Conservation (phyloP, 2,113 vertebrate genomes). For the Atherinomorus stipes region DNA sequence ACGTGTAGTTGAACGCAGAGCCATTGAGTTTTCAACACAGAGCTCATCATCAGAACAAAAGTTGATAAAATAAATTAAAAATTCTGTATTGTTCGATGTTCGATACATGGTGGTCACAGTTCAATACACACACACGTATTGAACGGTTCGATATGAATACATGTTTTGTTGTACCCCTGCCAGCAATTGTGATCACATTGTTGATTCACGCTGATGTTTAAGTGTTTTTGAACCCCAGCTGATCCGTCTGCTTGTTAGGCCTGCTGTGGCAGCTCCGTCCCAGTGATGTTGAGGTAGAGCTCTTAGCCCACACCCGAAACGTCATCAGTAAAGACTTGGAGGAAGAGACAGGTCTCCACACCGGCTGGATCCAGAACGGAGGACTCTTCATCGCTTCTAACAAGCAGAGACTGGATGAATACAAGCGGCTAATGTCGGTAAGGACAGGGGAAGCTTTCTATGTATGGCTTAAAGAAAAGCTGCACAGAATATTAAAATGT, state of each 20-base stretch:
- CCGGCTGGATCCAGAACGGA: conserved; percentile 96
- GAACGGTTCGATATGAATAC: too few relatives aligned
- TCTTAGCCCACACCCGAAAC: conserved; percentile 90
- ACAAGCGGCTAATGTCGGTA: conserved; percentile 99
- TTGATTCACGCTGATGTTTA: not conserved
- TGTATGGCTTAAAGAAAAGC: too few relatives aligned
- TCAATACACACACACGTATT: too few relatives aligned
- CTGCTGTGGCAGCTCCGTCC: conserved; percentile 97
- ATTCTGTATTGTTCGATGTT: too few relatives aligned
- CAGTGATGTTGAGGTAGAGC: conserved; percentile 95
- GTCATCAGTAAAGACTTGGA: conserved; percentile 91
- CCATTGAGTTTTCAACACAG: too few relatives aligned
- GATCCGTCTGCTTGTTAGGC: conserved; percentile 75
- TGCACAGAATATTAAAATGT: too few relatives aligned
- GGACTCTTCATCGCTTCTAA: conserved; percentile 98
- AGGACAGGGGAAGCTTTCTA: conserved; percentile 17
- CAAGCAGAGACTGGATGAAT: conserved; percentile 94
- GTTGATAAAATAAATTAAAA: too few relatives aligned
- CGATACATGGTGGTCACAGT: too few relatives aligned
- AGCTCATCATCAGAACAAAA: too few relatives aligned
- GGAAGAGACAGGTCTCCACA: conserved; percentile 92
- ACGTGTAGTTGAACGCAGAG: too few relatives aligned
- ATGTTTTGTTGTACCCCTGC: too few relatives aligned
- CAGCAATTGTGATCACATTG: conserved; percentile 35
- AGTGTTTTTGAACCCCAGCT: not conserved